phyloP scores from a whole-genome alignment of 1,140 invertebrate species.

The Octopus bimaculoides region DNA sequence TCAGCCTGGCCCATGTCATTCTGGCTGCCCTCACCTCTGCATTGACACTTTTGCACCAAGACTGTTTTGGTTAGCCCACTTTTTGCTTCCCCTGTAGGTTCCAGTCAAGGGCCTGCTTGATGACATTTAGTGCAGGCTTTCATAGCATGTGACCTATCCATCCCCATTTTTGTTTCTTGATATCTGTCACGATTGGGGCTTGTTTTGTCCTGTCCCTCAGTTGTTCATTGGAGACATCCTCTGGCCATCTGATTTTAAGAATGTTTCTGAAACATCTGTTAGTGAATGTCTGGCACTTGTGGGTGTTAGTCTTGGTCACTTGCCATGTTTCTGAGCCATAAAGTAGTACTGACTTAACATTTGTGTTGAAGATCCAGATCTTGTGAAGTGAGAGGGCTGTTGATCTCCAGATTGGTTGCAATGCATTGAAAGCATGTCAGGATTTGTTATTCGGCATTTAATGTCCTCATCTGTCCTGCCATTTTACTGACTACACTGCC shows the following conservation, averaged over 20 bases:
- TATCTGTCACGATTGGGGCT: no score
- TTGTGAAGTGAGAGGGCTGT: neutral
- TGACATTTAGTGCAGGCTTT: neutral
- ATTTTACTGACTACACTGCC: neutral
- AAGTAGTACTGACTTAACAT: neutral
- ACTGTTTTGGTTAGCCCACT: no score
- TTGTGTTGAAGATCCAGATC: neutral
- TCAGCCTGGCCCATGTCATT: neutral
- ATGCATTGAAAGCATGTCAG: neutral
- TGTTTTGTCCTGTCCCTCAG: constrained; percentile 13
- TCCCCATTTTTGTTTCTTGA: no score
- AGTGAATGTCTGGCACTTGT: constrained; percentile 20
- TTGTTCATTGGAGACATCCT: constrained; percentile 16
- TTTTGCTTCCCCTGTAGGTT: no score
- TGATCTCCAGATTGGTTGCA: neutral
- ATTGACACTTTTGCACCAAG: no score
- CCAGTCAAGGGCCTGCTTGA: no score
- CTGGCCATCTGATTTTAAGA: constrained; percentile 22
- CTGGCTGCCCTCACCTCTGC: no score
- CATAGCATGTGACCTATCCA: neutral
- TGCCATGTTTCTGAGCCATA: no score
- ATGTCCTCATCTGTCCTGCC: no score
- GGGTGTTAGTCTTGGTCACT: neutral
- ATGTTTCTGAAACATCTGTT: constrained; percentile 23
- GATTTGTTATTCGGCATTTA: no score